Percentiles rank a stretch among this genome's conserved stretches.
Conservation (phyloP, 2,797 vertebrate species). For the Rhinatrema bivittatum region DNA sequence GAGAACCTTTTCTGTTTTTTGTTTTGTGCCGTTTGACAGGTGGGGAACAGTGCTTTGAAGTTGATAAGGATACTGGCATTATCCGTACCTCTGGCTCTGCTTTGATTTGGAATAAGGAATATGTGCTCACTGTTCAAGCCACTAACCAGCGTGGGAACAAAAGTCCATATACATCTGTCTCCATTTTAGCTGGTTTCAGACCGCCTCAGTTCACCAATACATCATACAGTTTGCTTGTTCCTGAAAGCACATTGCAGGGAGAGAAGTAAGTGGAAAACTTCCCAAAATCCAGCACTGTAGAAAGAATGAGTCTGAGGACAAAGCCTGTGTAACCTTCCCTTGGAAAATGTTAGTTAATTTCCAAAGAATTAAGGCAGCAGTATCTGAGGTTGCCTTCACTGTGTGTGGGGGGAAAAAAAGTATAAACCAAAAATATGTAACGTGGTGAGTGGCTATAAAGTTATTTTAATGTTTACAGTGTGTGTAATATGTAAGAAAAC, state of each 20-base stretch:
- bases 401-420: too few relatives aligned
- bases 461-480: too few relatives aligned
- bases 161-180: constrained; percentile 55
- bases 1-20: too few relatives aligned
- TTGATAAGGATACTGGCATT: constrained; percentile 65
- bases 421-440: too few relatives aligned
- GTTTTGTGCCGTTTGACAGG: constrained; percentile 43
- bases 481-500: too few relatives aligned
- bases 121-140: constrained; percentile 69
- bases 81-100: constrained; percentile 69
- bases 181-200: constrained; percentile 67
- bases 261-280: constrained; percentile 62
- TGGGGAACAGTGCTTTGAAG: constrained; percentile 69
- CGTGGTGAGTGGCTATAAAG: too few relatives aligned
- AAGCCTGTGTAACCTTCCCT: not conserved
- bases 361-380: not conserved
- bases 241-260: constrained; percentile 61
- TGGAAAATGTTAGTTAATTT: constrained; percentile 19
- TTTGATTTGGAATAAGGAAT: constrained; percentile 67
- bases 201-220: constrained; percentile 79
- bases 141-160: constrained; percentile 52
- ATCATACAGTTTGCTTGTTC: constrained; percentile 67
- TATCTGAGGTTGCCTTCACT: too few relatives aligned
- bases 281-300: too few relatives aligned
- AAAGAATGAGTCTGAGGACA: not conserved